Percentiles rank a stretch among this genome's conserved stretches.
Conservation (phyloP, 2,888 invertebrate species). For the Drosophila kanekoi region DNA sequence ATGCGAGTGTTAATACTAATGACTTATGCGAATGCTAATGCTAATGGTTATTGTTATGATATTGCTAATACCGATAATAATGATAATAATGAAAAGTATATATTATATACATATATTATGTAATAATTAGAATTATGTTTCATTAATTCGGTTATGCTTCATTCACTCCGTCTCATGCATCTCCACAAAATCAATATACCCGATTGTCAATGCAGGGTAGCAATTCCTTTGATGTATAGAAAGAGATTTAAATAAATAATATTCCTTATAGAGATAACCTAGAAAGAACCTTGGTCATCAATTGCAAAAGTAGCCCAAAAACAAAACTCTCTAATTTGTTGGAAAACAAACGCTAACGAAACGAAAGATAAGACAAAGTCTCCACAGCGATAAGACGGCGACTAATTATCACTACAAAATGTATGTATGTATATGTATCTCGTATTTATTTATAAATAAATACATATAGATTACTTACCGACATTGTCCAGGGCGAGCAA, state of each 20-base stretch:
- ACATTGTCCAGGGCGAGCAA: slow-evolving; percentile 92
- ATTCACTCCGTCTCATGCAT: too few species aligned
- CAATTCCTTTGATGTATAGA: too few species aligned
- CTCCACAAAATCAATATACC: too few species aligned
- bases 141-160: too few species aligned
- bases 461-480: slow-evolving; percentile 86
- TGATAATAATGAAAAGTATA: too few species aligned
- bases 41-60: too few species aligned
- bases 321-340: slow-evolving; percentile 25
- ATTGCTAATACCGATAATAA: too few species aligned
- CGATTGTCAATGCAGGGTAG: too few species aligned
- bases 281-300: slow-evolving; percentile 57
- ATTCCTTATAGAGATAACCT: slow-evolving; percentile 47
- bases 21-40: too few species aligned
- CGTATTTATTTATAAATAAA: neutral
- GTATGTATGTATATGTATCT: neutral
- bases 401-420: slow-evolving; percentile 6
- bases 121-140: too few species aligned
- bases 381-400: slow-evolving; percentile 33
- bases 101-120: too few species aligned
- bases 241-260: neutral
- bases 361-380: slow-evolving; percentile 37
- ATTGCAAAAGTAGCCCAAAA: slow-evolving; percentile 3
- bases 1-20: too few species aligned
- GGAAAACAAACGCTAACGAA: slow-evolving; percentile 13